Conservation (phyloP, 2,797 vertebrate genomes). For the Rachycentron canadum region DNA sequence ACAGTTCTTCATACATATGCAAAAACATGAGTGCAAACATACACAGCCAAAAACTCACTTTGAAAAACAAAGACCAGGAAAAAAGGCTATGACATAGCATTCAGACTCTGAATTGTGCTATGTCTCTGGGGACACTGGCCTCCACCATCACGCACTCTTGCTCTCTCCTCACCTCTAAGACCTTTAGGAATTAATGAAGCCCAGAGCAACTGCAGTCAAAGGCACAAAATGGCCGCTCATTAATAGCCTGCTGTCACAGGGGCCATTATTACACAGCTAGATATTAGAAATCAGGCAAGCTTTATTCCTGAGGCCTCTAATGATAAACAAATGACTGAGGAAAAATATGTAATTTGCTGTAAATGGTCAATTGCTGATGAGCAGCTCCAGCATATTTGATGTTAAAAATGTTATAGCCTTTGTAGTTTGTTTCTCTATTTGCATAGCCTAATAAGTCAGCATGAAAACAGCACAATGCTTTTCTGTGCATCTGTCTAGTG, state of each 20-base stretch:
- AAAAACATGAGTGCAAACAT: neutral
- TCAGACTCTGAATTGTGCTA: constrained; percentile 36
- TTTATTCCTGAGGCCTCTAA: constrained; percentile 56
- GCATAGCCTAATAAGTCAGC: constrained; percentile 63
- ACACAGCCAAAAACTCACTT: neutral
- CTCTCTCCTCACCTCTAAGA: constrained; percentile 60
- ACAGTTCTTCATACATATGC: neutral
- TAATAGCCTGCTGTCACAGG: constrained; percentile 78
- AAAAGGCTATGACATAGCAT: constrained; percentile 36
- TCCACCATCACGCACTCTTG: constrained; percentile 30
- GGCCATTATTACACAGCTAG: constrained; percentile 72
- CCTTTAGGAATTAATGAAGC: constrained; percentile 82
- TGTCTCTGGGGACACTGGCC: constrained; percentile 56
- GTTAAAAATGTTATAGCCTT: constrained; percentile 41
- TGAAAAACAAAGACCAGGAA: constrained; percentile 6
- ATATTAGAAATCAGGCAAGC: constrained; percentile 62
- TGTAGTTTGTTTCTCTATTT: constrained; percentile 49
- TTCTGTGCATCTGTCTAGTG: constrained; percentile 39
- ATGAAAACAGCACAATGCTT: constrained; percentile 55
- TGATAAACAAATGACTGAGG: constrained; percentile 52
- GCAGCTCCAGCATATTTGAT: constrained; percentile 38
- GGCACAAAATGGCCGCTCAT: constrained; percentile 84
- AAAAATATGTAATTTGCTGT: constrained; percentile 30
- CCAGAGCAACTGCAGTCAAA: constrained; percentile 81
- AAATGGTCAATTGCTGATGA: constrained; percentile 19